Conservation (phyloP, 2,113 vertebrate species). For the Orycteropus afer region DNA sequence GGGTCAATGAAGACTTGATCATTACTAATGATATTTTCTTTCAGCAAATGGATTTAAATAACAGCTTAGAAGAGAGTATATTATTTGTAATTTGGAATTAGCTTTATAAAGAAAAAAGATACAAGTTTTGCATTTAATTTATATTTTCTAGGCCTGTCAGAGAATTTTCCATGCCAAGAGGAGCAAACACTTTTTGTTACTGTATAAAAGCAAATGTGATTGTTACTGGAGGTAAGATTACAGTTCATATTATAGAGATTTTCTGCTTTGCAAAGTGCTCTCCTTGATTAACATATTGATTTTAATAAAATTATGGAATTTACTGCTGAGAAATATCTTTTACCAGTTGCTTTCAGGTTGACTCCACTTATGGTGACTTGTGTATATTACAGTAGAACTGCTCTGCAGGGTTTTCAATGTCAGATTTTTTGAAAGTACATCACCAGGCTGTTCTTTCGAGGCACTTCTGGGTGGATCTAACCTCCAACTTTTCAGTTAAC, state of each 20-base stretch:
- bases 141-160: constrained; percentile 83
- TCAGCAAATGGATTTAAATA: constrained; percentile 3
- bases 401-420: too few species aligned
- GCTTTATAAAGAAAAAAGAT: background rate
- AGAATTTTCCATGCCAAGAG: constrained; percentile 85
- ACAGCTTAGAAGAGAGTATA: constrained; percentile 2
- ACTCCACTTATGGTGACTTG: background rate
- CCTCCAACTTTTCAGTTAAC: background rate
- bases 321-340: background rate
- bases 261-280: background rate
- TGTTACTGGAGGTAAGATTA: constrained; percentile 85
- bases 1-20: background rate
- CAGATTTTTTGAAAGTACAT: too few species aligned
- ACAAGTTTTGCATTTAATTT: background rate
- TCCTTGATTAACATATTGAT: background rate
- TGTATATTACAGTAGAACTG: background rate
- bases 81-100: background rate
- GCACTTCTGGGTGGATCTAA: background rate
- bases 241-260: fast-evolving
- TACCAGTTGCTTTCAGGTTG: background rate
- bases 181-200: constrained; percentile 86
- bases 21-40: background rate
- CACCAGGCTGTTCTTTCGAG: background rate
- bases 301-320: background rate
- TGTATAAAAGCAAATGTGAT: constrained; percentile 86